A percentile compares a stretch with the other conserved stretches of the same genome.
Conservation (phyloP, 2,113 vertebrate genomes). For the Henicopernis longicauda region DNA sequence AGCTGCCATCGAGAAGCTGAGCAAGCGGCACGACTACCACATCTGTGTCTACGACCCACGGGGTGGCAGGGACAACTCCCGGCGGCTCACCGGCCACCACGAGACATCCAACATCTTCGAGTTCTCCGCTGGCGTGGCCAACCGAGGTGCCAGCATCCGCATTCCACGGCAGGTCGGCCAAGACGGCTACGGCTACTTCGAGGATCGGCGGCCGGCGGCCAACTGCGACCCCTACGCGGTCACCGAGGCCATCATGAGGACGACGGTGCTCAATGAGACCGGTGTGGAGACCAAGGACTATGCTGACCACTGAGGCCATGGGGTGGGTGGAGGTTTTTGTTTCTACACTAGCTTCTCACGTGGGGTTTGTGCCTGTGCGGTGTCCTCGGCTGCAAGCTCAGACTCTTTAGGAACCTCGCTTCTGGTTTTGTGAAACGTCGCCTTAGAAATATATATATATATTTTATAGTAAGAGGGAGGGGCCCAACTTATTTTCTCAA, state of each 20-base stretch:
- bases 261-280: slow-evolving; percentile 67
- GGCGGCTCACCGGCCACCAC: slow-evolving; percentile 73
- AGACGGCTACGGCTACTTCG: slow-evolving; percentile 74
- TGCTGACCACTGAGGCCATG: neutral
- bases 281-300: slow-evolving; percentile 54
- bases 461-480: neutral
- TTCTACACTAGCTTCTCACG: neutral
- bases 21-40: slow-evolving; percentile 72
- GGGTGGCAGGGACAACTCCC: slow-evolving; percentile 74
- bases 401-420: slow-evolving; percentile 37
- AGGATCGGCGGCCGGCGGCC: slow-evolving; percentile 78
- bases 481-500: neutral
- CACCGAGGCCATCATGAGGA: slow-evolving; percentile 68
- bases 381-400: neutral
- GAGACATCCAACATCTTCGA: slow-evolving; percentile 77
- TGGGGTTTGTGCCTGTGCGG: neutral
- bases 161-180: slow-evolving; percentile 78
- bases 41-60: slow-evolving; percentile 73
- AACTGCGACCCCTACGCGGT: slow-evolving; percentile 82
- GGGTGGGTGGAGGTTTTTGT: neutral
- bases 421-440: slow-evolving; percentile 5
- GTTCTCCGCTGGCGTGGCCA: slow-evolving; percentile 77
- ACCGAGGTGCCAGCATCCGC: slow-evolving; percentile 75
- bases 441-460: neutral
- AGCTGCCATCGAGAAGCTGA: slow-evolving; percentile 74